Percentiles rank a stretch among this genome's conserved stretches.
phyloP scores from a whole-genome alignment of 2,888 invertebrate species.

The Erebia aethiops region DNA sequence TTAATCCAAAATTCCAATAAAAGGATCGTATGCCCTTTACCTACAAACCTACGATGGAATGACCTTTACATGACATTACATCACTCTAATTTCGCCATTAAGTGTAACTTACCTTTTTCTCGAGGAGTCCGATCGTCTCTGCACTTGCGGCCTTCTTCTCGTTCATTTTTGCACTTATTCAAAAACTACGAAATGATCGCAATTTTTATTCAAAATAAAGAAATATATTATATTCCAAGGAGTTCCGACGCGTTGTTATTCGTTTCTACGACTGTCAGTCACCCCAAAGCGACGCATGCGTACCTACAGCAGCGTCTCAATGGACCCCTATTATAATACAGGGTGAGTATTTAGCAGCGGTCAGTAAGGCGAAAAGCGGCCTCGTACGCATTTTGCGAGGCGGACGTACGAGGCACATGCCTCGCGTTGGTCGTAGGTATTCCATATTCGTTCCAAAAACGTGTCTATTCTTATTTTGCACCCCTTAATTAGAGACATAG shows the following conservation, averaged over 20 bases:
- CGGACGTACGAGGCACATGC: neutral
- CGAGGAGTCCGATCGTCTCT: constrained; percentile 68
- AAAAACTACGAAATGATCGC: constrained; percentile 18
- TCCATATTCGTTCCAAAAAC: too few species aligned
- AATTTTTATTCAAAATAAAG: constrained; percentile 24
- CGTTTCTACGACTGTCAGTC: constrained; percentile 32
- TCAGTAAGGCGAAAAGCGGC: neutral
- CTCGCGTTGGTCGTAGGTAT: too few species aligned
- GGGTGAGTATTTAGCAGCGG: constrained; percentile 3
- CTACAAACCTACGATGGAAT: constrained; percentile 40
- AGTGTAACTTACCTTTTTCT: constrained; percentile 65
- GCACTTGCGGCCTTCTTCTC: constrained; percentile 55
- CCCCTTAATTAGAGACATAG: too few species aligned
- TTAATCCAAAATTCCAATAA: neutral
- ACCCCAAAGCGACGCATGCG: constrained; percentile 40
- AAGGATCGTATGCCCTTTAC: constrained; percentile 12
- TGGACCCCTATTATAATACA: constrained; percentile 27
- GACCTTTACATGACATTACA: constrained; percentile 71
- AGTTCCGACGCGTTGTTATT: constrained; percentile 29
- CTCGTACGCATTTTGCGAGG: neutral
- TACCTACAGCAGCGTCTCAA: constrained; percentile 8
- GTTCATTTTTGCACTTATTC: constrained; percentile 52
- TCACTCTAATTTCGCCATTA: constrained; percentile 18
- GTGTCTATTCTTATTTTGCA: too few species aligned
- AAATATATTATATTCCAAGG: constrained; percentile 7